A percentile compares a stretch with the other conserved stretches of the same genome.
These are phyloP conservation scores for Drosophila kohkoa DNA, from an alignment of 1,140 invertebrate species.

Conservation along the genomic window DNA sequence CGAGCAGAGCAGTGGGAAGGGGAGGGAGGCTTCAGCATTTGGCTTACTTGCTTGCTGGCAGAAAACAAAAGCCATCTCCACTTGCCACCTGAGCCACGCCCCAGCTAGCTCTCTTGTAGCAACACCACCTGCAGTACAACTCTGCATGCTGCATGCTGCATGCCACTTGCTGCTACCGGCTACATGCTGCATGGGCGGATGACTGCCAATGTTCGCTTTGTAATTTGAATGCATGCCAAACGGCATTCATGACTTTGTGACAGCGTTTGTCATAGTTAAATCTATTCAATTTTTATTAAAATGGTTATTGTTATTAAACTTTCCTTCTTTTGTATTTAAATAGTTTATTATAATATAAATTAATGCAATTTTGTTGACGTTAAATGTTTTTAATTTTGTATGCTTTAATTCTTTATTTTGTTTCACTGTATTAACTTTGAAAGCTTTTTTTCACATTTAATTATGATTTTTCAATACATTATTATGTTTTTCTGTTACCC, in stretches of 20 bases:
- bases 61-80: constrained; percentile 28
- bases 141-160: constrained; percentile 6
- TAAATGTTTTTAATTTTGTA: no score
- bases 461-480: no score
- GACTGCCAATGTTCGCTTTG: constrained; percentile 23
- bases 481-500: no score
- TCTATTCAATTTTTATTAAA: no score
- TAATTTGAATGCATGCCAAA: constrained; percentile 33
- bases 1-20: constrained; percentile 35
- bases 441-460: no score
- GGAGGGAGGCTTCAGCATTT: constrained; percentile 6
- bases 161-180: constrained; percentile 1
- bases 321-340: no score
- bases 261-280: constrained; percentile 9
- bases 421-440: no score
- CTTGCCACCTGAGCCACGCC: constrained; percentile 33
- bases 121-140: constrained; percentile 7
- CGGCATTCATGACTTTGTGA: constrained; percentile 19
- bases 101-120: constrained; percentile 10
- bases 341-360: no score
- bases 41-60: constrained; percentile 15
- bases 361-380: no score
- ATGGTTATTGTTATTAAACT: no score
- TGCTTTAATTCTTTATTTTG: no score
- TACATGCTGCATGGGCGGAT: background rate